Evolutionary conservation across 1,140 invertebrate genomes (phyloP).

Genomic region (Neodiprion fabricii): DNA sequence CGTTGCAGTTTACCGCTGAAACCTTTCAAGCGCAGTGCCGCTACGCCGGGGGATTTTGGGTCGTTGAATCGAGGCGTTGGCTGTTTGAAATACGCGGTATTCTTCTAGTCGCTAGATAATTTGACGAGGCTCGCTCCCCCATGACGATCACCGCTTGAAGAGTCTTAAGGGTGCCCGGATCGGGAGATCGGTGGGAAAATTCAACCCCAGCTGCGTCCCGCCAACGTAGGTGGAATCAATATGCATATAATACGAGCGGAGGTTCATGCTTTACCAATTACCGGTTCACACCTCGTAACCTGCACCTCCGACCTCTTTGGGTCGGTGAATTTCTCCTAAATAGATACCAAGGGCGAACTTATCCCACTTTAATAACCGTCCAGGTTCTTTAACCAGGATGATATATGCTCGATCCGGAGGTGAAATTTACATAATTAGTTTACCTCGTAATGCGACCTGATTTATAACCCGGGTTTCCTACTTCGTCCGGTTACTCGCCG

Average conservation of each 20-base stretch:
- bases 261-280: too few relatives aligned
- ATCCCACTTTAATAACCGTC: neutral
- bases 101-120: neutral
- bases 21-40: neutral
- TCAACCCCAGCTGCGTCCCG: too few relatives aligned
- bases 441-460: neutral
- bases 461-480: neutral
- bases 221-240: too few relatives aligned
- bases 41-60: neutral
- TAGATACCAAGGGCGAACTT: too few relatives aligned
- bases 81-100: neutral
- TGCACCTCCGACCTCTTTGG: too few relatives aligned
- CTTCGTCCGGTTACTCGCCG: neutral
- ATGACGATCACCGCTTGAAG: neutral
- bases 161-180: neutral
- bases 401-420: neutral
- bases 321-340: too few relatives aligned
- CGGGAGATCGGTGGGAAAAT: neutral
- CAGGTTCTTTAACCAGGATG: neutral
- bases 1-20: constrained; percentile 1
- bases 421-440: constrained; percentile 33
- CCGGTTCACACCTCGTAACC: too few relatives aligned
- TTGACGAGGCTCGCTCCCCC: neutral
- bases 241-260: too few relatives aligned
- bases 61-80: neutral